Evolutionary conservation across 2,888 invertebrate genomes (phyloP), one percentile per base, ranked within the genome.

Genomic region (Eugnorisma glareosa): DNA sequence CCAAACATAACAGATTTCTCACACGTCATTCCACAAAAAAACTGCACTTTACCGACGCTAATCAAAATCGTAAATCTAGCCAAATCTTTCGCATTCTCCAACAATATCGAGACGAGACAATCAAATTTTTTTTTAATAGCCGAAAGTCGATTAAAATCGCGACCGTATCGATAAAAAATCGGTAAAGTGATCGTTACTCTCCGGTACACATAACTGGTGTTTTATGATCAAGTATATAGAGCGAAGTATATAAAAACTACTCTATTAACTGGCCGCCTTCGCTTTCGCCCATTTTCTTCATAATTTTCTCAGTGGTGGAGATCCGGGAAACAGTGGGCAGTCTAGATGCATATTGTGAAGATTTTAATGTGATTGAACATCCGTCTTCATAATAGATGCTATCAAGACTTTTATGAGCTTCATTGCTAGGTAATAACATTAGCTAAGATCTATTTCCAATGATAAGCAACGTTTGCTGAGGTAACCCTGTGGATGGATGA

Each of bases 141-240:
- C 90, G 94, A 94, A 94, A 94, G 94, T 93, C 90, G 90, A 86
- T 87, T 89, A 91, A 90, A 88, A 92, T 92, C 86, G 90, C 84
- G 89, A 93, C 92, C 92, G 92, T 93, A 91, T 92, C 94, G 91
- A 88, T 89, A 86, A 92, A 90, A 91, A 89, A 91, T 86, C 85
- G 57, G n/a, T 73, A 28, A 69, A 75, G 54, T 15, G 75, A 73
- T 59, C 79, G 80, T 75, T 76, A 80, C 73, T 83, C 80, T 79
- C 67, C 37, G 80, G 72, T 85, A 72, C 51, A 73, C 76, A 85
- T 82, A 85, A 79, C 73, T 85, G 75, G 54, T 66, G 68, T 85
- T 84, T 82, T 84, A 82, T 69, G 82, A 82, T 75, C 43, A 63
- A 79, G 61, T 76, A 86, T 77, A 74, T 86, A 83, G 87, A 83